phyloP scores from a whole-genome alignment of 2,888 invertebrate species.

The Parnassius smintheus region DNA sequence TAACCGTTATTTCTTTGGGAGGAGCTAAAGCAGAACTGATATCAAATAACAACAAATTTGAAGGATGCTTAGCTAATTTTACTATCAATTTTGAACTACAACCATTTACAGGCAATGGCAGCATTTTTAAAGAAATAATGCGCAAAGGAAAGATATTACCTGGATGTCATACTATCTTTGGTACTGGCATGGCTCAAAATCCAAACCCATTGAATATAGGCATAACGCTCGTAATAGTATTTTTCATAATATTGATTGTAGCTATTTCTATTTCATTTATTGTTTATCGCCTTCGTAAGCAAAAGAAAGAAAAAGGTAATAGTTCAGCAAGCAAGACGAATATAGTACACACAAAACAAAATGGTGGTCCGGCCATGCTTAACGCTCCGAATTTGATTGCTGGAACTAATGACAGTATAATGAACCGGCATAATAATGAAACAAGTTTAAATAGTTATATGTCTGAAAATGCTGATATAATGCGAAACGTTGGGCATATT shows the following conservation, averaged over 20 bases:
- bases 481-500: slow-evolving; percentile 88
- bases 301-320: slow-evolving; percentile 92
- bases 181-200: slow-evolving; percentile 88
- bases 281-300: slow-evolving; percentile 93
- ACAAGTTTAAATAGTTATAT: slow-evolving; percentile 86
- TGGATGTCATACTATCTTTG: slow-evolving; percentile 89
- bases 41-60: slow-evolving; percentile 84
- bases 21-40: slow-evolving; percentile 85
- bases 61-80: slow-evolving; percentile 95
- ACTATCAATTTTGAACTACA: slow-evolving; percentile 94
- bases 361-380: slow-evolving; percentile 85
- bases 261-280: slow-evolving; percentile 95
- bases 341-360: slow-evolving; percentile 90
- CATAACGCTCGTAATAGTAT: slow-evolving; percentile 95
- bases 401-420: slow-evolving; percentile 84
- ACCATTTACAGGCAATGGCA: slow-evolving; percentile 93
- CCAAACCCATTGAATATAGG: slow-evolving; percentile 95
- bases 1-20: slow-evolving; percentile 90
- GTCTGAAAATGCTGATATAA: slow-evolving; percentile 87
- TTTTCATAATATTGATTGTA: slow-evolving; percentile 94
- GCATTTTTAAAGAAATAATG: slow-evolving; percentile 86
- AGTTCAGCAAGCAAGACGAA: slow-evolving; percentile 82
- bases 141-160: slow-evolving; percentile 86
- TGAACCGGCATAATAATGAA: slow-evolving; percentile 86
- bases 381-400: slow-evolving; percentile 85